Evolutionary conservation across 2,797 vertebrate genomes (phyloP).

Genomic region (Chelon labrosus): DNA sequence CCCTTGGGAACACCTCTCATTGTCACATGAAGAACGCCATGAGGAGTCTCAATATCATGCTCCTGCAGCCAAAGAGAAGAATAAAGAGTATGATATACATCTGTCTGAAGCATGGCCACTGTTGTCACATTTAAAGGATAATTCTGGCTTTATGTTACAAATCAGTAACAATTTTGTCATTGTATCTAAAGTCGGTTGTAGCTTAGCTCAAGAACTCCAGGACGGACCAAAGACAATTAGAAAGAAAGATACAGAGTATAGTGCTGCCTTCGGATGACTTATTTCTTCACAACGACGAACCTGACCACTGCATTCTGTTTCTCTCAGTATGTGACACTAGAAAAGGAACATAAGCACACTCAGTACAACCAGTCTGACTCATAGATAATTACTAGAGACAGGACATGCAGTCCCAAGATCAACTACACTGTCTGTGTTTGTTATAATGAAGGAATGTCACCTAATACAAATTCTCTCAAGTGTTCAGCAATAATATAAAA

Average conservation of each 20-base stretch:
- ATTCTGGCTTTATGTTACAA: neutral
- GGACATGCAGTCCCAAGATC: neutral
- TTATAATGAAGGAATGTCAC: neutral
- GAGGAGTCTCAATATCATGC: constrained; percentile 96
- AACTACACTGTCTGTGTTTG: neutral
- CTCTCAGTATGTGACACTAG: neutral
- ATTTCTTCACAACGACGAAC: neutral
- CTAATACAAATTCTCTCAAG: neutral
- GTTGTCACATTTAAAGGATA: neutral
- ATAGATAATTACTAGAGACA: neutral
- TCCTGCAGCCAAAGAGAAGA: constrained; percentile 85
- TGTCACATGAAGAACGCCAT: constrained; percentile 95
- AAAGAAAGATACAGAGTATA: neutral
- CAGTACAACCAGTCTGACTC: neutral
- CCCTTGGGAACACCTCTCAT: constrained; percentile 93
- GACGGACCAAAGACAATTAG: neutral
- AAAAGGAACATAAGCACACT: neutral
- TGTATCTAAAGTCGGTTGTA: neutral
- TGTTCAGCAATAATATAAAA: too few relatives aligned
- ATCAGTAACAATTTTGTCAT: neutral
- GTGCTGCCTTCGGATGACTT: neutral
- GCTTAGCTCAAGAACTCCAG: neutral
- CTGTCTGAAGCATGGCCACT: neutral
- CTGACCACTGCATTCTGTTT: neutral
- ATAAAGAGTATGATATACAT: neutral